Evolutionary conservation across 2,113 vertebrate genomes (phyloP).

Genomic region (Colinus virginianus): DNA sequence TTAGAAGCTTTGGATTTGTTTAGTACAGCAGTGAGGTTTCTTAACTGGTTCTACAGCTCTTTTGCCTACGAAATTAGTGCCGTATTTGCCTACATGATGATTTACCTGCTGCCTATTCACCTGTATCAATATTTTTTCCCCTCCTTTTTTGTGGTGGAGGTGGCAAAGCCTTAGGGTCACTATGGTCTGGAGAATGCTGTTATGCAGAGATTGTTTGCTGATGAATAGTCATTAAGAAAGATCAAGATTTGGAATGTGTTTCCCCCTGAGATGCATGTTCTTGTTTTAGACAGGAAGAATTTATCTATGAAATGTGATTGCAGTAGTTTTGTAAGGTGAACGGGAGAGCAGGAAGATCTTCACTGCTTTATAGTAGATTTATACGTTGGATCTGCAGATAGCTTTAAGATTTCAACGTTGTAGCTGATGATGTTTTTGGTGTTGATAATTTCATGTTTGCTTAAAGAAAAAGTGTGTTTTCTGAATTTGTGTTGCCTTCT

Average conservation of each 20-base stretch:
- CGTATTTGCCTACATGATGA: background rate
- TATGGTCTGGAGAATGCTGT: background rate
- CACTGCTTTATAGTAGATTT: slow-evolving; percentile 8
- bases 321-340: slow-evolving; percentile 13
- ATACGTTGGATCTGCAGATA: background rate
- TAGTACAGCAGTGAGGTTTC: background rate
- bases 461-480: background rate
- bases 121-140: background rate
- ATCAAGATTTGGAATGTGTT: slow-evolving; percentile 20
- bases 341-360: slow-evolving; percentile 2
- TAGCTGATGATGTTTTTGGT: background rate
- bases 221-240: slow-evolving; percentile 1
- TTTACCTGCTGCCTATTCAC: background rate
- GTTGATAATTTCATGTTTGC: background rate
- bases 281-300: slow-evolving; percentile 29
- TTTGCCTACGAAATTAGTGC: slow-evolving; percentile 8
- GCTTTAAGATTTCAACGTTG: background rate
- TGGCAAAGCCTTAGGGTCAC: background rate
- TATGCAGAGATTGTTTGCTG: slow-evolving; percentile 15
- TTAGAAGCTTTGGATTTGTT: background rate
- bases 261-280: slow-evolving; percentile 13
- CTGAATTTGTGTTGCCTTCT: background rate
- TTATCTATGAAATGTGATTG: slow-evolving; percentile 27
- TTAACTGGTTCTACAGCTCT: background rate
- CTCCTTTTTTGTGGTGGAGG: background rate